These are phyloP conservation scores for Manduca sexta DNA, from an alignment of 1,140 invertebrate species.

Conservation along the genomic window DNA sequence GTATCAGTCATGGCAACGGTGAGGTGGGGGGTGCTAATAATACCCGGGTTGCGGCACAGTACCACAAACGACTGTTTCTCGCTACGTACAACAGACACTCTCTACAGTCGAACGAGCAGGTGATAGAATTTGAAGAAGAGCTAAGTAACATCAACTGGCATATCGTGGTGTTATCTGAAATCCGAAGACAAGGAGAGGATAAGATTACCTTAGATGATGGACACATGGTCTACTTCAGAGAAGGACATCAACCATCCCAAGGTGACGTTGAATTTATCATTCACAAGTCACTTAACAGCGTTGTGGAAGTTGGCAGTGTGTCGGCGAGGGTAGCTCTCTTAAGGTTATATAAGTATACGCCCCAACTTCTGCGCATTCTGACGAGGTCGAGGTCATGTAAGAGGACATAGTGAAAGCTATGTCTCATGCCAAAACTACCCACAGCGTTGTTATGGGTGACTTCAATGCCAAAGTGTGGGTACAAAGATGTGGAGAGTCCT, in stretches of 20 bases:
- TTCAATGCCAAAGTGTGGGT: no score
- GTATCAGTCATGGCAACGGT: no score
- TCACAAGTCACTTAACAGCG: slow-evolving; percentile 7
- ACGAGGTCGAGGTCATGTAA: no score
- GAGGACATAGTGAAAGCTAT: no score
- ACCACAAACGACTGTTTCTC: slow-evolving; percentile 12
- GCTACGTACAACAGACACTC: slow-evolving; percentile 11
- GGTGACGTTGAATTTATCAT: slow-evolving; percentile 18
- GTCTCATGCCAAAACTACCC: no score
- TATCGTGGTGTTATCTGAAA: slow-evolving; percentile 17
- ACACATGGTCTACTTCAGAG: slow-evolving; percentile 13
- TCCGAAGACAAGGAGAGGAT: slow-evolving; percentile 23
- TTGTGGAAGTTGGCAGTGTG: no score
- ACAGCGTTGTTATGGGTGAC: no score
- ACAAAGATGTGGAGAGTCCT: no score
- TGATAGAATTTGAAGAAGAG: slow-evolving; percentile 11
- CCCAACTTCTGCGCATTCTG: no score
- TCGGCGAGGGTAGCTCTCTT: no score
- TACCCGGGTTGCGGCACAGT: slow-evolving; percentile 11
- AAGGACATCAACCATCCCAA: slow-evolving; percentile 9
- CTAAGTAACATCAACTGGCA: slow-evolving; percentile 10
- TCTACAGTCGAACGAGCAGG: slow-evolving; percentile 5
- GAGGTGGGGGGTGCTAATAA: slow-evolving; percentile 18
- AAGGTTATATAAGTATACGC: no score
- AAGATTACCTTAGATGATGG: slow-evolving; percentile 15